phyloP scores from a whole-genome alignment of 2,888 invertebrate species.

The Netelia inedita region DNA sequence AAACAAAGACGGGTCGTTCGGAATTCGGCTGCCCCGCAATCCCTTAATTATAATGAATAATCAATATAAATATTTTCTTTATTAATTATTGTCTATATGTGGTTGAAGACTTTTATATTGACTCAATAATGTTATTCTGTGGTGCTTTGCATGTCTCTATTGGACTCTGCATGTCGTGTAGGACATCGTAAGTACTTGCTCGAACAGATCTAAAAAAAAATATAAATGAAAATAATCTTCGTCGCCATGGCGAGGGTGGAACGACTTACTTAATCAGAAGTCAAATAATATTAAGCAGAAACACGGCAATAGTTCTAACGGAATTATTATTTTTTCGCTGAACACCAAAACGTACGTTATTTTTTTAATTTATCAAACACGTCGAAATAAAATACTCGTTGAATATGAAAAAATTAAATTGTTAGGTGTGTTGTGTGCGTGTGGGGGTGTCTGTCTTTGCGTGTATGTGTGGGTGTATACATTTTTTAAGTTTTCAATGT shows the following conservation, averaged over 20 bases:
- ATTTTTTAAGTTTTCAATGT: slow-evolving; percentile 16
- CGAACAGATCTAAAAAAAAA: slow-evolving; percentile 75
- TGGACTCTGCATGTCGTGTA: slow-evolving; percentile 85
- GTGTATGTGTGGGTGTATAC: too few relatives aligned
- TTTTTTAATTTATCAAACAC: neutral
- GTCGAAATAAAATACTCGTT: slow-evolving; percentile 2
- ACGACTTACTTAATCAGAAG: slow-evolving; percentile 8
- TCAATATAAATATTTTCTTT: slow-evolving; percentile 39
- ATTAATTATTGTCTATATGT: slow-evolving; percentile 78
- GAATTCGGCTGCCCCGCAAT: neutral
- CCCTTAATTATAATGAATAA: slow-evolving; percentile 22
- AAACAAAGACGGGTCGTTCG: too few relatives aligned
- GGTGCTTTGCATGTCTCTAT: slow-evolving; percentile 85
- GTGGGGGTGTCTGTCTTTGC: too few relatives aligned
- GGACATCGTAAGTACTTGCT: slow-evolving; percentile 84
- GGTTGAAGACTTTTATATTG: slow-evolving; percentile 80
- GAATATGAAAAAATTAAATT: too few relatives aligned
- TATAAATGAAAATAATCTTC: slow-evolving; percentile 59
- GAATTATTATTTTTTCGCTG: neutral
- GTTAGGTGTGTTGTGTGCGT: too few relatives aligned
- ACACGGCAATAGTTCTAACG: neutral
- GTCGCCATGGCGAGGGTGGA: slow-evolving; percentile 16
- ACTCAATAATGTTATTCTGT: slow-evolving; percentile 84
- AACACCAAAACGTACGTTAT: neutral
- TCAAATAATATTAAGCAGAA: slow-evolving; percentile 24